A percentile compares a stretch with the other conserved stretches of the same genome.
Evolutionary conservation across 1,140 invertebrate genomes (phyloP).

Genomic region (Chelonus insularis): DNA sequence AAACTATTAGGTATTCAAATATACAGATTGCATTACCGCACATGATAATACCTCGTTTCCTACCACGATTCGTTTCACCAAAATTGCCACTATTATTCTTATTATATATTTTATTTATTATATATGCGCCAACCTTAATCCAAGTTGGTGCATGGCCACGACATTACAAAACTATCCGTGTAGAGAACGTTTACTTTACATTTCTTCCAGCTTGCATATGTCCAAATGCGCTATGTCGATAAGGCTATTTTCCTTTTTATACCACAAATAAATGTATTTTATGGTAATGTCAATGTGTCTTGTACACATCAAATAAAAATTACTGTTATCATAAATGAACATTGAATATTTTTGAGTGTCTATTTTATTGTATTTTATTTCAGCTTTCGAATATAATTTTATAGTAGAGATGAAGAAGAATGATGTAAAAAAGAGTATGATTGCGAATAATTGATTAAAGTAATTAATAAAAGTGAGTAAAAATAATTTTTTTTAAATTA

Average conservation of each 20-base stretch:
- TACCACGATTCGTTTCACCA: conserved; percentile 32
- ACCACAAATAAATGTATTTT: conserved; percentile 23
- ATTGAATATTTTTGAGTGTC: no score
- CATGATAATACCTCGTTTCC: conserved; percentile 44
- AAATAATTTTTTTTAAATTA: no score
- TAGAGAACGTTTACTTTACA: conserved; percentile 17
- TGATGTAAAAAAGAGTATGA: no score
- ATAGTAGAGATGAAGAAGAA: no score
- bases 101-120: conserved; percentile 35
- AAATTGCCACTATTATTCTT: conserved; percentile 49
- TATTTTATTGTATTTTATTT: no score
- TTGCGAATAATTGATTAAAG: no score
- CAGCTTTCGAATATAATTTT: no score
- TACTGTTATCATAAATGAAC: background rate
- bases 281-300: conserved; percentile 3
- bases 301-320: no score
- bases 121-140: conserved; percentile 36
- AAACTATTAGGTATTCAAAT: conserved; percentile 55
- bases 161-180: no score
- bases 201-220: conserved; percentile 9
- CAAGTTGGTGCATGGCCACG: conserved; percentile 33
- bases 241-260: conserved; percentile 21
- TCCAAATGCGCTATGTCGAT: conserved; percentile 18
- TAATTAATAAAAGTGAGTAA: no score
- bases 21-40: conserved; percentile 48